Base-by-base conservation (phyloP, 2,888 invertebrate species). In the Cerceris rybyensis region DNA sequence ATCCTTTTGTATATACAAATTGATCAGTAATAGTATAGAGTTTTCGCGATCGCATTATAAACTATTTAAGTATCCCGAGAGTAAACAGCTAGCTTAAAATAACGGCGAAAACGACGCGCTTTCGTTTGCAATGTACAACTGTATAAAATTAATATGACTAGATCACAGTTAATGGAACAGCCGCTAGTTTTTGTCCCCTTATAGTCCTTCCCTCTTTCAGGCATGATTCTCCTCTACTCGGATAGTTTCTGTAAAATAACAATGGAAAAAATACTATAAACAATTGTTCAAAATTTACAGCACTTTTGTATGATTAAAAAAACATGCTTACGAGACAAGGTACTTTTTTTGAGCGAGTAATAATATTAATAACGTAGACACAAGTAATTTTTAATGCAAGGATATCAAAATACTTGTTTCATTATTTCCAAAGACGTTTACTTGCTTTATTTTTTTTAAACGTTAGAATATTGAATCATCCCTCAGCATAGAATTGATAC, bases 111-210 rank as follows among this genome's bases (percentile, higher is more conserved):
- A 49, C 41, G 54, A 28, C 50, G 42, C 49, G 39, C 64, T 17
- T 68, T 41, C 7, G 1, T 72, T 75, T 59, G 14, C 65, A 70
- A 70, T 72, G 78, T 72, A 74, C 59, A 77, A 60, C 50, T 73
- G 80, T 84, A 85, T 80, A 71, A 80, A 70, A 87, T 68, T 83
- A 69, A 82, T 87, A 88, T 91, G 91, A 91, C 91, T 91, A 91
- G 91, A 91, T 91, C 90, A 90, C 89, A 91, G 88, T 87, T 83
- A 71, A 80, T 86, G 82, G 83, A 87, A 89, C 86, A 89, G 88
- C 88, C 87, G 85, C 84, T 80, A 79, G 70, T 86, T 69, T 70
- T 80, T 69, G 42, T 41, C 80, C 52, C 46, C 59, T 52, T 63
- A 65, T 43, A 64, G 16, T 66, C 67, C 52, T 57, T 69, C 41